phyloP scores from a whole-genome alignment of 2,888 invertebrate species.

The Heliconius hortense region DNA sequence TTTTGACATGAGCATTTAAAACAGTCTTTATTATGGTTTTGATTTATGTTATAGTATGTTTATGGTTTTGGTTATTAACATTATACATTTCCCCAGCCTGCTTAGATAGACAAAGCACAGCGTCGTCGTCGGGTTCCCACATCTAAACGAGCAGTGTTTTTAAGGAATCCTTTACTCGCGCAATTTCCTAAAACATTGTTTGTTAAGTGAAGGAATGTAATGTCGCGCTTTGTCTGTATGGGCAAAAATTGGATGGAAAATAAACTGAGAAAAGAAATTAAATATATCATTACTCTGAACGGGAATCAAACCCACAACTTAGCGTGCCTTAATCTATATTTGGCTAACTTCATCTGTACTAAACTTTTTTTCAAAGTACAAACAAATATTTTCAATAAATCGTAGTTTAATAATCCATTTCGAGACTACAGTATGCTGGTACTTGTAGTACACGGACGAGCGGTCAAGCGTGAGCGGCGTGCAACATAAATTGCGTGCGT shows the following conservation, averaged over 20 bases:
- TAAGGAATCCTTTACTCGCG: not conserved
- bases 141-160: no score
- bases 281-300: not conserved
- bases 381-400: not conserved
- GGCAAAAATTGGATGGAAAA: no score
- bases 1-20: no score
- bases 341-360: not conserved
- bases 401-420: not conserved
- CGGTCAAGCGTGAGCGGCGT: slow-evolving; percentile 38
- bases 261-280: not conserved
- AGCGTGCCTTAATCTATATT: no score
- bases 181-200: not conserved
- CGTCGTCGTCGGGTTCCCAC: no score
- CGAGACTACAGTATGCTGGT: not conserved
- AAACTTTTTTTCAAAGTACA: not conserved
- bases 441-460: slow-evolving; percentile 34
- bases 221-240: not conserved
- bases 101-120: no score
- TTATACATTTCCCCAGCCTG: no score
- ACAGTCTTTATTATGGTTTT: no score
- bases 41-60: no score
- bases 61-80: no score
- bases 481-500: slow-evolving; percentile 24
- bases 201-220: no score
- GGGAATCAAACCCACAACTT: not conserved